phyloP scores from a whole-genome alignment of 2,113 vertebrate genomes.

The Poecilia latipinna region DNA sequence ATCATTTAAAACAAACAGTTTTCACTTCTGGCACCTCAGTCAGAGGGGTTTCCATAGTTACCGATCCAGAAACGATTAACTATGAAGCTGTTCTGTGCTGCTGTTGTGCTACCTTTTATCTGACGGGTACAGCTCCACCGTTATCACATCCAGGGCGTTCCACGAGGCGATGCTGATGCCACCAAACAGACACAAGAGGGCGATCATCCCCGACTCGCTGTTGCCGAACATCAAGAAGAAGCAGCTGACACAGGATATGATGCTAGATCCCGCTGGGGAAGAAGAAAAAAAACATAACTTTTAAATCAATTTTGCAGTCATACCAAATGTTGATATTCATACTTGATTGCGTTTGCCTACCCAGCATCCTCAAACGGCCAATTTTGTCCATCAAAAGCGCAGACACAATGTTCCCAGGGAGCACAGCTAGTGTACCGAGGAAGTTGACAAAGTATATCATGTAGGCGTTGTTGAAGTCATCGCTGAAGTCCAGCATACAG shows the following conservation, averaged over 20 bases:
- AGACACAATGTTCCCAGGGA: conserved; percentile 95
- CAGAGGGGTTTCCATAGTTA: no score
- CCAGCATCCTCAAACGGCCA: conserved; percentile 94
- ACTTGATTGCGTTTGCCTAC: conserved; percentile 71
- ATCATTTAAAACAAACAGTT: neutral
- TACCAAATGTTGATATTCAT: neutral
- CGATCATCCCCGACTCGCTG: conserved; percentile 97
- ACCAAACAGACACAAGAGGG: conserved; percentile 94
- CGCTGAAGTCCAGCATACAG: conserved; percentile 94
- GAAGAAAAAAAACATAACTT: neutral
- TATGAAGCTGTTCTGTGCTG: neutral
- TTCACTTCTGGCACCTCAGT: neutral
- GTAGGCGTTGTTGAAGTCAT: conserved; percentile 94
- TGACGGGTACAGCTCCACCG: conserved; percentile 95
- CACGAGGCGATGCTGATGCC: conserved; percentile 98
- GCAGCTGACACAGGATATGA: conserved; percentile 96
- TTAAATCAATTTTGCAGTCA: neutral
- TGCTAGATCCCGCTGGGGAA: conserved; percentile 90
- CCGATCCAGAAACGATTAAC: neutral
- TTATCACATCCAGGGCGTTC: conserved; percentile 95
- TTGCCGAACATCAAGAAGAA: conserved; percentile 98
- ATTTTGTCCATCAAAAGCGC: conserved; percentile 99
- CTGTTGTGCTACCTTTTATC: conserved; percentile 87
- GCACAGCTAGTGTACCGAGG: conserved; percentile 92
- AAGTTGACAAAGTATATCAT: conserved; percentile 99